Evolutionary conservation across 2,888 invertebrate genomes (phyloP).

Genomic region (Nemotelus nigrinus): DNA sequence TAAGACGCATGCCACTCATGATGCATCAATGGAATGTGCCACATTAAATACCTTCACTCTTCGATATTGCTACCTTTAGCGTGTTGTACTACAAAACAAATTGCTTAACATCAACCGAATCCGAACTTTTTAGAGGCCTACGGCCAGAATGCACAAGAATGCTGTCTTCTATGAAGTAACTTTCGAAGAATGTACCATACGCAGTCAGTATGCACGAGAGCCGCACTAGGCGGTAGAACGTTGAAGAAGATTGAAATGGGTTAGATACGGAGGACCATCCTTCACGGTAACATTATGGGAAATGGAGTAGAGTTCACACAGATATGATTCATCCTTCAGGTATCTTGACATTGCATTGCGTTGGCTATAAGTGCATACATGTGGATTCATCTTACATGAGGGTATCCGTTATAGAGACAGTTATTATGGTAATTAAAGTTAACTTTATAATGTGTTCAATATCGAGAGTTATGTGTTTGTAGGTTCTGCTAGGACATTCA

Average conservation of each 20-base stretch:
- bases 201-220: too few species aligned
- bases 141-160: constrained; percentile 21
- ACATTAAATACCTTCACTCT: constrained; percentile 4
- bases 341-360: neutral
- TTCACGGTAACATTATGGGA: neutral
- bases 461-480: too few species aligned
- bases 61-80: neutral
- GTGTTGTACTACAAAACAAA: neutral
- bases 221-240: neutral
- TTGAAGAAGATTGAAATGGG: neutral
- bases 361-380: too few species aligned
- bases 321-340: constrained; percentile 6
- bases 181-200: neutral
- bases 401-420: too few species aligned
- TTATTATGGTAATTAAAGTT: too few species aligned
- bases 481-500: too few species aligned
- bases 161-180: constrained; percentile 1
- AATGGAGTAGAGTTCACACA: constrained; percentile 19
- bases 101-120: too few species aligned
- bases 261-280: neutral
- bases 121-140: too few species aligned
- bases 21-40: constrained; percentile 39
- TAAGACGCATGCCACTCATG: neutral
- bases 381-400: too few species aligned
- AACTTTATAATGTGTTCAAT: too few species aligned